A percentile compares a stretch with the other conserved stretches of the same genome.
Evolutionary conservation across 2,797 vertebrate genomes (phyloP).

Genomic region (Meriones psammophilus): DNA sequence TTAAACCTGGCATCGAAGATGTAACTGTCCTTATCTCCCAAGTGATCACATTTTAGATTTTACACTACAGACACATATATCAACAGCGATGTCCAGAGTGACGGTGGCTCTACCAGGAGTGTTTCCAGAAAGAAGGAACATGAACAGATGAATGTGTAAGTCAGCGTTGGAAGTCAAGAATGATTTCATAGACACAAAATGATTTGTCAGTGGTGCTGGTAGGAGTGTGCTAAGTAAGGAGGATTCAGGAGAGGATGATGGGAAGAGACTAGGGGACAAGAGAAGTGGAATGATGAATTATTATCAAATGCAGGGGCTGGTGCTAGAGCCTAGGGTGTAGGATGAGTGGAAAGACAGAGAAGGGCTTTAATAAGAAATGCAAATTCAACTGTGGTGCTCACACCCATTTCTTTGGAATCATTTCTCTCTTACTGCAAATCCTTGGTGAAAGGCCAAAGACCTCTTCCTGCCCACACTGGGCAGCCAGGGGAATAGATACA

Average conservation of each 20-base stretch:
- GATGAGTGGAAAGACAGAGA: not conserved
- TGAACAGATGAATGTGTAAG: not conserved
- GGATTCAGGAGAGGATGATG: not conserved
- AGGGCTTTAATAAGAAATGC: fast-evolving
- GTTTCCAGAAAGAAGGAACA: not conserved
- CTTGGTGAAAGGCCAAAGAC: not conserved
- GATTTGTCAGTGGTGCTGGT: not conserved
- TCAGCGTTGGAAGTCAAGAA: not conserved
- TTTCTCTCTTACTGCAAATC: not conserved
- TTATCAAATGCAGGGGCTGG: too few species aligned
- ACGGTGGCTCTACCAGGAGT: not conserved
- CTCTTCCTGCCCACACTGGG: not conserved
- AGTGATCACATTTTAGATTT: not conserved
- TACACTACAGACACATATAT: not conserved
- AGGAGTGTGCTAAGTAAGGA: not conserved
- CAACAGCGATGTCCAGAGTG: fast-evolving
- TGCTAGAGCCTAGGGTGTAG: too few species aligned
- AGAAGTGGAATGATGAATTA: fast-evolving
- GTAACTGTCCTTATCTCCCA: not conserved
- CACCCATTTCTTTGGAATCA: not conserved
- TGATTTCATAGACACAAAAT: not conserved
- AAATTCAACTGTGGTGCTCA: not conserved
- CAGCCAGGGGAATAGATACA: not conserved
- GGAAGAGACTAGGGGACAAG: not conserved
- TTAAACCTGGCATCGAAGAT: not conserved